Evolutionary conservation across 2,888 invertebrate species (phyloP).

Genomic region (Orchesellides sinensis): DNA sequence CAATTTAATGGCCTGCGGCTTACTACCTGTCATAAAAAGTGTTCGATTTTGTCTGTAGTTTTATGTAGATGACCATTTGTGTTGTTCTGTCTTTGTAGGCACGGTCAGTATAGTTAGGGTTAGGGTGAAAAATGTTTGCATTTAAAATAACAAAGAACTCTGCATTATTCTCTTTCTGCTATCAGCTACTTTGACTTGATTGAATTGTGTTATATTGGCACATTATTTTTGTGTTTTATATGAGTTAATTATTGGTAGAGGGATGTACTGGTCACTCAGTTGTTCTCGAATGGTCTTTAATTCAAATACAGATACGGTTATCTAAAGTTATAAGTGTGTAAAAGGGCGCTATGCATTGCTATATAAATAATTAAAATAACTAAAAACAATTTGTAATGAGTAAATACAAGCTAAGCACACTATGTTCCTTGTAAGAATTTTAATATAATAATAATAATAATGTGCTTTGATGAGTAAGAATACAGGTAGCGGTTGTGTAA

Average conservation of each 20-base stretch:
- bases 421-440: too few relatives aligned
- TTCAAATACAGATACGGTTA: too few relatives aligned
- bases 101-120: conserved; percentile 3
- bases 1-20: conserved; percentile 37
- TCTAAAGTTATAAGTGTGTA: too few relatives aligned
- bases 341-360: too few relatives aligned
- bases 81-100: neutral
- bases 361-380: too few relatives aligned
- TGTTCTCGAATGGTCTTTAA: too few relatives aligned
- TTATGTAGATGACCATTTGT: neutral
- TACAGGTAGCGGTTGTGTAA: neutral
- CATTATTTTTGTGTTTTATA: conserved; percentile 14
- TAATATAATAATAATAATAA: neutral
- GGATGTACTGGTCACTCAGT: too few relatives aligned
- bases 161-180: conserved; percentile 6
- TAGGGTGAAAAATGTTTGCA: neutral
- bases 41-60: conserved; percentile 46
- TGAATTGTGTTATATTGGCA: neutral
- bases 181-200: neutral
- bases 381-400: too few relatives aligned
- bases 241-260: neutral
- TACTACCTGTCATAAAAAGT: conserved; percentile 43
- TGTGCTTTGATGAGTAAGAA: too few relatives aligned
- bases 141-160: too few relatives aligned
- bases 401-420: neutral